Evolutionary conservation across 2,888 invertebrate species (phyloP).

Genomic region (Scaptomyza reducta): DNA sequence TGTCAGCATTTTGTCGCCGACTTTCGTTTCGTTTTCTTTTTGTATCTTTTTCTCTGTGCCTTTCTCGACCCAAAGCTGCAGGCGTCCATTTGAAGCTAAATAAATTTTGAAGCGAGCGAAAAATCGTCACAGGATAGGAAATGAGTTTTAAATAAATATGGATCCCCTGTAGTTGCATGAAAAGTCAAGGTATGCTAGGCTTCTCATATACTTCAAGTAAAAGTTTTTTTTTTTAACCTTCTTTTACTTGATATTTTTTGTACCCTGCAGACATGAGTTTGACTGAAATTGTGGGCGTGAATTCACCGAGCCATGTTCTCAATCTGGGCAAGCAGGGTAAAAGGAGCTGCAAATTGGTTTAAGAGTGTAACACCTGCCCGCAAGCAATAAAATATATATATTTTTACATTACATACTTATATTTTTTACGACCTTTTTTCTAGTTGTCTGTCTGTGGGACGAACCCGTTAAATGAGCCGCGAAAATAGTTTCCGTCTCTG

Average conservation of each 20-base stretch:
- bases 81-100: constrained; percentile 50
- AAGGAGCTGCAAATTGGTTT: constrained; percentile 65
- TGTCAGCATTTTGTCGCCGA: constrained; percentile 74
- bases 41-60: constrained; percentile 2
- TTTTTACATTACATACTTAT: constrained; percentile 39
- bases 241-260: constrained; percentile 12
- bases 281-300: constrained; percentile 38
- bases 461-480: constrained; percentile 75
- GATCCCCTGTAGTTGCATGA: constrained; percentile 1
- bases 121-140: constrained; percentile 53
- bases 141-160: constrained; percentile 55
- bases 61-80: constrained; percentile 63
- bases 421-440: constrained; percentile 39
- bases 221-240: constrained; percentile 1
- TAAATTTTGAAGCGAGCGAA: constrained; percentile 42
- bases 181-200: constrained; percentile 3
- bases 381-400: constrained; percentile 54
- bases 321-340: constrained; percentile 33
- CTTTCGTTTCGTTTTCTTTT: constrained; percentile 38
- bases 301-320: constrained; percentile 43
- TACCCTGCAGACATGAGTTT: constrained; percentile 51
- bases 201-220: neutral
- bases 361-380: constrained; percentile 55
- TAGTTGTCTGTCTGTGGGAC: constrained; percentile 41
- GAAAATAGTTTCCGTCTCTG: constrained; percentile 77